These are phyloP conservation scores for Kryphioiulus occultus DNA, from an alignment of 2,888 invertebrate species.

Conservation along the genomic window DNA sequence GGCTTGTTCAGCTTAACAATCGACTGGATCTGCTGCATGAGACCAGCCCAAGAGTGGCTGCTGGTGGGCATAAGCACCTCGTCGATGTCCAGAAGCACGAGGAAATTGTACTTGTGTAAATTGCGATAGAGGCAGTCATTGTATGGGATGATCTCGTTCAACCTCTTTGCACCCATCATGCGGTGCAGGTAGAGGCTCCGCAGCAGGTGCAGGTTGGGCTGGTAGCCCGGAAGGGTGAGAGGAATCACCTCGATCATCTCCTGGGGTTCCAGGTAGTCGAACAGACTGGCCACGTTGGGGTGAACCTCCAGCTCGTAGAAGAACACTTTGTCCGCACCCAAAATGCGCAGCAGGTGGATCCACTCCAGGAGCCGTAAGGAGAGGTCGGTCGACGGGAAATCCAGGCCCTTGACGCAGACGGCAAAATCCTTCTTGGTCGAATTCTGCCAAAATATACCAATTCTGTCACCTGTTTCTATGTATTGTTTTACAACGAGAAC, in stretches of 20 bases:
- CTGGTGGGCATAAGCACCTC: constrained; percentile 92
- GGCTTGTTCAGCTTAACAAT: constrained; percentile 61
- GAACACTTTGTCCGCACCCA: constrained; percentile 91
- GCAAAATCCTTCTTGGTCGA: constrained; percentile 79
- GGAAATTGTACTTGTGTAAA: constrained; percentile 86
- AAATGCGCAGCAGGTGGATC: constrained; percentile 84
- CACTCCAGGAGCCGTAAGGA: constrained; percentile 91
- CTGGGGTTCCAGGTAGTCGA: constrained; percentile 66
- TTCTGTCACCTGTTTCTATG: neutral
- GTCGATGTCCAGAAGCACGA: constrained; percentile 91
- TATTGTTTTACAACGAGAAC: no score
- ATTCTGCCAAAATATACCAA: constrained; percentile 57
- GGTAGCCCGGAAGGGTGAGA: constrained; percentile 84
- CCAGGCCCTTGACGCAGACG: constrained; percentile 92
- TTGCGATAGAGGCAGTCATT: constrained; percentile 95
- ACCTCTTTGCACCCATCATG: constrained; percentile 90
- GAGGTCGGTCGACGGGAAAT: constrained; percentile 84
- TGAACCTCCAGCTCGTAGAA: constrained; percentile 87
- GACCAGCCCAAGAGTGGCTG: constrained; percentile 74
- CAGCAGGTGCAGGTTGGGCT: constrained; percentile 87
- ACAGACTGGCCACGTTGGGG: constrained; percentile 83
- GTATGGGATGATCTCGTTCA: constrained; percentile 94
- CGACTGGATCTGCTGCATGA: constrained; percentile 76
- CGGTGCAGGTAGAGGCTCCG: constrained; percentile 89
- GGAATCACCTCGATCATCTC: constrained; percentile 80